A percentile compares a stretch with the other conserved stretches of the same genome.
phyloP scores from a whole-genome alignment of 2,888 invertebrate species.

The Latrodectus hesperus region DNA sequence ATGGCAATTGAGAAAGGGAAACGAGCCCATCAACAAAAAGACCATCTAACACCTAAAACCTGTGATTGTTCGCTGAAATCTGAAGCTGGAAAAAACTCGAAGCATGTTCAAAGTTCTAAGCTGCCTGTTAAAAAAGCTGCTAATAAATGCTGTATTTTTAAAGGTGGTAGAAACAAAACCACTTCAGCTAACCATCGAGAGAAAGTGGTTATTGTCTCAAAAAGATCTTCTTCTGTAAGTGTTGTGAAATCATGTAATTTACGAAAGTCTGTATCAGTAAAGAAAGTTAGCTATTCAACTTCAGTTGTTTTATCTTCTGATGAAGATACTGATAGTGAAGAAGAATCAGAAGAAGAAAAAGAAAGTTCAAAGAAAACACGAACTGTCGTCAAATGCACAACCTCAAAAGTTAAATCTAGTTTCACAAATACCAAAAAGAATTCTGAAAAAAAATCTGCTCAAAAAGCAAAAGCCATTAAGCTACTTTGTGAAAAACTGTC shows the following conservation, averaged over 20 bases:
- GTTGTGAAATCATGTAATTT: slow-evolving; percentile 59
- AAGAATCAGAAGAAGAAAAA: slow-evolving; percentile 39
- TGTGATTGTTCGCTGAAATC: slow-evolving; percentile 52
- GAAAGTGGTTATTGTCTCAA: slow-evolving; percentile 64
- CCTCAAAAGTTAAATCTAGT: slow-evolving; percentile 58
- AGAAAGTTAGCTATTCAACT: slow-evolving; percentile 63
- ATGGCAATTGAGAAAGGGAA: slow-evolving; percentile 47
- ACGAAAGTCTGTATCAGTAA: slow-evolving; percentile 56
- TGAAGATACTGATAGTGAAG: slow-evolving; percentile 43
- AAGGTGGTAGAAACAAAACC: slow-evolving; percentile 26
- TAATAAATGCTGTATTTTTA: neutral
- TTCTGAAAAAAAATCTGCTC: slow-evolving; percentile 26
- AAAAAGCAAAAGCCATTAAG: slow-evolving; percentile 63
- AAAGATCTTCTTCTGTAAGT: slow-evolving; percentile 62
- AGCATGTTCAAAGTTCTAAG: slow-evolving; percentile 42
- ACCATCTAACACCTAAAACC: slow-evolving; percentile 39
- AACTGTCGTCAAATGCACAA: slow-evolving; percentile 44
- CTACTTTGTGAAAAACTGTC: slow-evolving; percentile 58
- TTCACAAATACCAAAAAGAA: slow-evolving; percentile 24
- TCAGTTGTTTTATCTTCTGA: slow-evolving; percentile 63
- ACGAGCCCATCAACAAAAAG: slow-evolving; percentile 28
- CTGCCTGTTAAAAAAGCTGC: slow-evolving; percentile 36
- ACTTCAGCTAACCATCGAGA: slow-evolving; percentile 19
- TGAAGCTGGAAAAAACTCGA: slow-evolving; percentile 39
- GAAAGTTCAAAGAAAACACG: slow-evolving; percentile 23